Conservation (phyloP, 2,888 invertebrate species). For the Philhelius pedissequus region DNA sequence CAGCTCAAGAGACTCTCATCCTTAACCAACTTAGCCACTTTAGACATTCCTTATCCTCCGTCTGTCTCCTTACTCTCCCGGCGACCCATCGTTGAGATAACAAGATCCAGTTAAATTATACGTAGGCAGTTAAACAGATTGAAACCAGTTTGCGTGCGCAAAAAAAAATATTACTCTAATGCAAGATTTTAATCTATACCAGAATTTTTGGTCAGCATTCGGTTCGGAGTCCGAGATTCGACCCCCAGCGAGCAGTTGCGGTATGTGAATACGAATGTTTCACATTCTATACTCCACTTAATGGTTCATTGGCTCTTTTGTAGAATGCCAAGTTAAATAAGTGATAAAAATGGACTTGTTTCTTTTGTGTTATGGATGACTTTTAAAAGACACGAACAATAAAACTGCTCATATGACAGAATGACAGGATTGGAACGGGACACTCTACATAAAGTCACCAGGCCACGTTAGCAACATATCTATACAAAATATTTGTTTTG, state of each 20-base stretch:
- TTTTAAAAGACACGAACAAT: neutral
- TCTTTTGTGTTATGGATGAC: neutral
- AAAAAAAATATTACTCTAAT: constrained; percentile 27
- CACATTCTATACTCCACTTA: constrained; percentile 34
- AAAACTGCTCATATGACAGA: neutral
- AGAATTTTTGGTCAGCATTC: constrained; percentile 27
- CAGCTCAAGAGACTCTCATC: constrained; percentile 18
- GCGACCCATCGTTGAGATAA: neutral
- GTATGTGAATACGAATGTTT: constrained; percentile 14
- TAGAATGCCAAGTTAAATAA: constrained; percentile 29
- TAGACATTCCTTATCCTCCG: neutral
- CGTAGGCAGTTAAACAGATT: constrained; percentile 18
- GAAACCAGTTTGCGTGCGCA: constrained; percentile 41
- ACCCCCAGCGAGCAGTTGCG: constrained; percentile 1
- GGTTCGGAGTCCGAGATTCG: neutral
- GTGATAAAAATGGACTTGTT: constrained; percentile 55
- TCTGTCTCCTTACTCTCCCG: neutral
- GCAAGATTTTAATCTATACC: constrained; percentile 49
- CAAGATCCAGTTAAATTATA: constrained; percentile 11
- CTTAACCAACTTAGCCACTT: neutral
- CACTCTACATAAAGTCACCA: constrained; percentile 51
- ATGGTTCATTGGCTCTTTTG: constrained; percentile 61
- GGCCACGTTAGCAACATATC: neutral
- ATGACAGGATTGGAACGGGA: neutral
- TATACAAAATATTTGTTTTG: constrained; percentile 8